Percentiles rank a stretch among this genome's conserved stretches.
Evolutionary conservation across 1,140 invertebrate genomes (phyloP).

Genomic region (Drosophila parabipectinata): DNA sequence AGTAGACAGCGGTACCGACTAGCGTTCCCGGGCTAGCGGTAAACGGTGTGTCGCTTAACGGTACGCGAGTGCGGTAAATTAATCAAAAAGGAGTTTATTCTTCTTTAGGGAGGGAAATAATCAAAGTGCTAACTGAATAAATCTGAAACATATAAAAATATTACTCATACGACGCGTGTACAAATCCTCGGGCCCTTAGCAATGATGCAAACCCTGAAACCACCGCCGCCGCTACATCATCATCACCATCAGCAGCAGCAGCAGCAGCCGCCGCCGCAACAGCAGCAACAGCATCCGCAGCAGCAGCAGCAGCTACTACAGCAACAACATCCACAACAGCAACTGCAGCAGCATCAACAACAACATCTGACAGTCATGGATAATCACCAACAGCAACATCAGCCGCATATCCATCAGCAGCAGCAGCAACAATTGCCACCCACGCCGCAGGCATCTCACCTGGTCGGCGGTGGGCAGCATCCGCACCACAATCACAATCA

Average conservation of each 20-base stretch:
- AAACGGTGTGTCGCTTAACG: slow-evolving; percentile 16
- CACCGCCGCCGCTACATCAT: slow-evolving; percentile 77
- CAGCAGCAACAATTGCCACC: slow-evolving; percentile 79
- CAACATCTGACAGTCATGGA: slow-evolving; percentile 74
- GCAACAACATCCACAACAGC: slow-evolving; percentile 29
- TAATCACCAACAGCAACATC: slow-evolving; percentile 70
- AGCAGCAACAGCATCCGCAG: slow-evolving; percentile 57
- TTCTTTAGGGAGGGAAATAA: slow-evolving; percentile 1
- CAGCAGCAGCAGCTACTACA: slow-evolving; percentile 47
- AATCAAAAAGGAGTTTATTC: slow-evolving; percentile 1
- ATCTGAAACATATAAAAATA: slow-evolving; percentile 13
- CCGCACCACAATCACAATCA: slow-evolving; percentile 42
- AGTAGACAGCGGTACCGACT: slow-evolving; percentile 52
- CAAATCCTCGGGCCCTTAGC: slow-evolving; percentile 54
- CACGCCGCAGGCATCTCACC: slow-evolving; percentile 85
- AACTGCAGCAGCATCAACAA: slow-evolving; percentile 60
- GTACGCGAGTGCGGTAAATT: slow-evolving; percentile 27
- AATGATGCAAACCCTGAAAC: slow-evolving; percentile 84
- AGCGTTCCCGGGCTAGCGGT: slow-evolving; percentile 25
- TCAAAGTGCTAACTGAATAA: slow-evolving; percentile 9
- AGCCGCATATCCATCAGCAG: slow-evolving; percentile 61
- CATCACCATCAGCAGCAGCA: slow-evolving; percentile 70
- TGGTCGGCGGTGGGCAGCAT: slow-evolving; percentile 63
- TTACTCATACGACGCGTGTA: slow-evolving; percentile 54
- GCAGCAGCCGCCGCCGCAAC: slow-evolving; percentile 55